Percentiles rank a stretch among this genome's conserved stretches.
Evolutionary conservation across 92 coral and sea anemone genomes (phyloP).

Genomic region (Epizoanthus scotinus): DNA sequence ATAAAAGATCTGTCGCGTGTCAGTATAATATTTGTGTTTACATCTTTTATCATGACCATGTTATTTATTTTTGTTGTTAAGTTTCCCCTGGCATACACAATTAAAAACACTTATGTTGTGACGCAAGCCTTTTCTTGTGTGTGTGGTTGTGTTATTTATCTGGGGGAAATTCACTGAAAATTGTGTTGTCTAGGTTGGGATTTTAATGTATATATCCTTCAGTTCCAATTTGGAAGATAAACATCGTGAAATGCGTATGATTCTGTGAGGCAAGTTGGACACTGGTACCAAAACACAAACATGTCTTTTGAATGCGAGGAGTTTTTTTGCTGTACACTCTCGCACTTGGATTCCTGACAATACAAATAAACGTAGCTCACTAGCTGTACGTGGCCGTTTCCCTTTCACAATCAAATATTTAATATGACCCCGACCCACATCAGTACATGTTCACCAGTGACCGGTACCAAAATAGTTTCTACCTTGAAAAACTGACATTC

Average conservation of each 20-base stretch:
- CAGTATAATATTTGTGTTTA: constrained; percentile 3
- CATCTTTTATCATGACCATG: constrained; percentile 8
- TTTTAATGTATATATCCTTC: background rate
- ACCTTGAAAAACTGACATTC: background rate
- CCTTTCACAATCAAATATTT: background rate
- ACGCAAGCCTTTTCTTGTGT: background rate
- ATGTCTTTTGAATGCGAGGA: background rate
- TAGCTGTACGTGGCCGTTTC: background rate
- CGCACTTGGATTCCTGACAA: background rate
- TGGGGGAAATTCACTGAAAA: background rate
- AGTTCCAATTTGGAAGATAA: background rate
- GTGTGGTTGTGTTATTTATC: constrained; percentile 11
- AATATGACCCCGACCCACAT: too few species aligned
- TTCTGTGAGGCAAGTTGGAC: too few species aligned
- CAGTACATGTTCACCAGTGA: too few species aligned
- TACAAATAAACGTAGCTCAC: constrained; percentile 16
- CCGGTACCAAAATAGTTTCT: background rate
- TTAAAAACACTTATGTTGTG: constrained; percentile 22
- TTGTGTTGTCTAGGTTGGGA: background rate
- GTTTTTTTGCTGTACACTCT: background rate
- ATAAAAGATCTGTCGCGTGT: constrained; percentile 8
- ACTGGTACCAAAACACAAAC: background rate
- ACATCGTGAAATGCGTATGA: background rate
- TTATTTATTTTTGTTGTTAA: background rate
- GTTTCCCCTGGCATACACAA: background rate